These are phyloP conservation scores for Orthosia cruda DNA, from an alignment of 2,888 invertebrate genomes.

Conservation along the genomic window DNA sequence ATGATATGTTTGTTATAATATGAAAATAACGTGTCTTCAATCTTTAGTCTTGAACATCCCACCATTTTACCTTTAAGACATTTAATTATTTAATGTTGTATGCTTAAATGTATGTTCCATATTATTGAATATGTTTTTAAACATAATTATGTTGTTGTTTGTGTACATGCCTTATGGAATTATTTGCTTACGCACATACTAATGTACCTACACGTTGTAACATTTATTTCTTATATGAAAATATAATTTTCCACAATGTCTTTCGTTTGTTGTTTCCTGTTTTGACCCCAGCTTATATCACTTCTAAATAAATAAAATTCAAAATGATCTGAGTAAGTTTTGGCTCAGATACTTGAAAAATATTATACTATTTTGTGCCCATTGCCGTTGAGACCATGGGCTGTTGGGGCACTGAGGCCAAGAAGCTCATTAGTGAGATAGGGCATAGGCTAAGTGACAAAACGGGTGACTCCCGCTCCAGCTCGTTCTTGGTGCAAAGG, in stretches of 20 bases:
- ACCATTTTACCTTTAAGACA: constrained; percentile 54
- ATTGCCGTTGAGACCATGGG: too few species aligned
- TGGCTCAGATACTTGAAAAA: too few species aligned
- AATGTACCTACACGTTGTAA: constrained; percentile 4
- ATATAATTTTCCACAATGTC: constrained; percentile 29
- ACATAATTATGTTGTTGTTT: constrained; percentile 31
- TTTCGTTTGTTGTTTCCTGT: constrained; percentile 4
- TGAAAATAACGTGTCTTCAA: constrained; percentile 35
- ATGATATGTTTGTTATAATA: not conserved
- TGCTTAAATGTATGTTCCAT: constrained; percentile 14
- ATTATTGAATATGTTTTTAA: constrained; percentile 16
- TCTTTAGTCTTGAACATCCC: constrained; percentile 61
- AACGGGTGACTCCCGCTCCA: too few species aligned
- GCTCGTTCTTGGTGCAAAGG: too few species aligned
- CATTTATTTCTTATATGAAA: constrained; percentile 25
- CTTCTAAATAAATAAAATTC: not conserved
- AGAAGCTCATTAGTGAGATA: too few species aligned
- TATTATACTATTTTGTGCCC: too few species aligned
- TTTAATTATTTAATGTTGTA: constrained; percentile 37
- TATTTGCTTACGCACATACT: constrained; percentile 22
- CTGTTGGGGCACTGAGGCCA: too few species aligned
- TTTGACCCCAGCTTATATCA: not conserved
- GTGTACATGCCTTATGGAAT: not conserved
- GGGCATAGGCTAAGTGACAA: too few species aligned
- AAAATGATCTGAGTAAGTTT: too few species aligned